phyloP scores from a whole-genome alignment of 2,888 invertebrate species.

The Peribatodes rhomboidaria region DNA sequence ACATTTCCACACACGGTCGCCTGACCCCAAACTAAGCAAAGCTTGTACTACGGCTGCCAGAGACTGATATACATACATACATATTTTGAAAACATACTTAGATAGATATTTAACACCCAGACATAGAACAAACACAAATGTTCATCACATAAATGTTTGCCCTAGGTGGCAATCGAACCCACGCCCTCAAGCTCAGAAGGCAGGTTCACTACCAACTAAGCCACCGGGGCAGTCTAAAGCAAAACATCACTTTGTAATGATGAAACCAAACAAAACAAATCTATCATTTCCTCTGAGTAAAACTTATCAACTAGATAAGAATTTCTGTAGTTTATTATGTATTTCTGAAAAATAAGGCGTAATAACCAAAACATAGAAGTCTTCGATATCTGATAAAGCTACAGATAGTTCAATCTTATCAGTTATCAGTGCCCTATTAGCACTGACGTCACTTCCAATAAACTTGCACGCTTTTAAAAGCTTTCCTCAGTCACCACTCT shows the following conservation, averaged over 20 bases:
- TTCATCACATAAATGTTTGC: too few species aligned
- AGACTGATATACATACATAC: too few species aligned
- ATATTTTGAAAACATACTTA: too few species aligned
- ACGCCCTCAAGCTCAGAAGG: too few species aligned
- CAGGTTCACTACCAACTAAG: too few species aligned
- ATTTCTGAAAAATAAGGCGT: background rate
- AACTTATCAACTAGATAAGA: slow-evolving; percentile 15
- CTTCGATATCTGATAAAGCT: background rate
- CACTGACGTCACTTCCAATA: slow-evolving; percentile 9
- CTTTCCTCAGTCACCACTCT: slow-evolving; percentile 7
- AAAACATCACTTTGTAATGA: slow-evolving; percentile 3
- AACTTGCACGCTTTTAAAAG: slow-evolving; percentile 9
- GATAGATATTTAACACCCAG: too few species aligned
- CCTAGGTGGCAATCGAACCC: background rate
- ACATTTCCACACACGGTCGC: too few species aligned
- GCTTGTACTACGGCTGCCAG: too few species aligned
- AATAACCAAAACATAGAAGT: background rate
- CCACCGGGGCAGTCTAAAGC: background rate
- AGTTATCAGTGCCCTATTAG: background rate
- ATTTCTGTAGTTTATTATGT: slow-evolving; percentile 3
- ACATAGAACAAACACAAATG: too few species aligned
- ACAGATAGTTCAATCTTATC: background rate
- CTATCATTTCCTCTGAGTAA: slow-evolving; percentile 5
- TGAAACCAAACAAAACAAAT: slow-evolving; percentile 4
- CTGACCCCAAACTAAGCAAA: too few species aligned